Percentiles rank a stretch among this genome's conserved stretches.
Conservation (phyloP, 2,888 invertebrate genomes). For the Melieria picta region DNA sequence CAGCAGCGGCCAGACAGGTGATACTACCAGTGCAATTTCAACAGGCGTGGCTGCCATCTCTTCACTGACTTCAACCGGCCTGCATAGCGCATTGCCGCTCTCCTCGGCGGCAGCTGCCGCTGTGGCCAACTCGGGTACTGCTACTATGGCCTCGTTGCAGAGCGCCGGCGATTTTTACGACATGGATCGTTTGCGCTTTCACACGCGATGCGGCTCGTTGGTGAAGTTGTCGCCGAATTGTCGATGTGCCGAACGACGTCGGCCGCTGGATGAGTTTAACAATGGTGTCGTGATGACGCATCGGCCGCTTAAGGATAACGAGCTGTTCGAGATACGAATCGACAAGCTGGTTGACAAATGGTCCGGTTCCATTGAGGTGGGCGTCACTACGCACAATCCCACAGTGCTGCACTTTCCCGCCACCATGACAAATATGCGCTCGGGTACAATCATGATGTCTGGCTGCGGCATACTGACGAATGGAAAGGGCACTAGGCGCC, state of each 20-base stretch:
- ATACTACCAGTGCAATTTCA: constrained; percentile 19
- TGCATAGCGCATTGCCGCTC: constrained; percentile 18
- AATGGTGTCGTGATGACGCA: constrained; percentile 97
- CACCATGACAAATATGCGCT: constrained; percentile 96
- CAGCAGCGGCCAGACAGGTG: constrained; percentile 24
- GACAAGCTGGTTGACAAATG: constrained; percentile 94
- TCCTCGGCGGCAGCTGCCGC: constrained; percentile 31
- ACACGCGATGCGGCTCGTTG: constrained; percentile 86
- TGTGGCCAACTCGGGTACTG: constrained; percentile 11
- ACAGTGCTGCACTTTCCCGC: constrained; percentile 90
- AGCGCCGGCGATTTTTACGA: constrained; percentile 57
- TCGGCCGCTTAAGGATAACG: constrained; percentile 85
- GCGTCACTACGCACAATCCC: constrained; percentile 94
- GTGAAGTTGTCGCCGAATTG: constrained; percentile 86
- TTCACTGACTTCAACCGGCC: constrained; percentile 35
- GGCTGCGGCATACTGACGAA: constrained; percentile 96
- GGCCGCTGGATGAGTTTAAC: constrained; percentile 93
- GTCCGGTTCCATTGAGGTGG: constrained; percentile 80
- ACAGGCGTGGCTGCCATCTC: constrained; percentile 37
- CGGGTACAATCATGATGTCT: constrained; percentile 95
- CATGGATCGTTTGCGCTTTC: constrained; percentile 80
- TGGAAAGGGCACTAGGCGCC: constrained; percentile 91
- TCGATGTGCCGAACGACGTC: constrained; percentile 85
- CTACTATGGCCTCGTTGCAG: constrained; percentile 36
- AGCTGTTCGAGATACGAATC: constrained; percentile 94